Evolutionary conservation across 1,140 invertebrate genomes (phyloP).

Genomic region (Schlechtendalia chinensis): DNA sequence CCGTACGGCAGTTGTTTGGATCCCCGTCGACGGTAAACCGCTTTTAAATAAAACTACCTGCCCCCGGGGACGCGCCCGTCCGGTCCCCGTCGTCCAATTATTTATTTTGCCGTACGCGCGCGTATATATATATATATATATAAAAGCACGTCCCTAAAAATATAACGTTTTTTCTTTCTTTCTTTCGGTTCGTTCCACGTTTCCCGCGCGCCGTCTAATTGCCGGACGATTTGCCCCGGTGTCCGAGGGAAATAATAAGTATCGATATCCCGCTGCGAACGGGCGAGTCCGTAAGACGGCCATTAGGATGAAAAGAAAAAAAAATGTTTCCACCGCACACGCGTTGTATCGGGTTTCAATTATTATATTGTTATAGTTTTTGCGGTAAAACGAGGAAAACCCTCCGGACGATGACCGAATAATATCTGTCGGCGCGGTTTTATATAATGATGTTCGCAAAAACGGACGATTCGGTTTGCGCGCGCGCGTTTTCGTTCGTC

Average conservation of each 20-base stretch:
- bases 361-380: slow-evolving; percentile 22
- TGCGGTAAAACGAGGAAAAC: slow-evolving; percentile 36
- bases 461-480: too few relatives aligned
- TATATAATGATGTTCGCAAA: slow-evolving; percentile 21
- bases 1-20: too few relatives aligned
- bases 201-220: slow-evolving; percentile 41
- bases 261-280: slow-evolving; percentile 30
- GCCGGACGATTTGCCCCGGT: slow-evolving; percentile 31
- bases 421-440: slow-evolving; percentile 30
- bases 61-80: background rate
- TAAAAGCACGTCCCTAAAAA: slow-evolving; percentile 7
- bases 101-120: slow-evolving; percentile 23
- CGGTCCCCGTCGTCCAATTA: slow-evolving; percentile 41
- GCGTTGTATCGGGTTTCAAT: slow-evolving; percentile 40
- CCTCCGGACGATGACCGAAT: slow-evolving; percentile 43
- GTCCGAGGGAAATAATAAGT: slow-evolving; percentile 29
- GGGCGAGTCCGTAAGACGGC: slow-evolving; percentile 24
- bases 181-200: too few relatives aligned
- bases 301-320: slow-evolving; percentile 21
- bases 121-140: background rate
- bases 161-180: slow-evolving; percentile 15
- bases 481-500: too few relatives aligned
- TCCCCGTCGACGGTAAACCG: slow-evolving; percentile 39
- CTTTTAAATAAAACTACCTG: slow-evolving; percentile 37
- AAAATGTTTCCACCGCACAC: slow-evolving; percentile 16